Conservation (phyloP, 2,113 vertebrate genomes). For the Eonycteris spelaea region DNA sequence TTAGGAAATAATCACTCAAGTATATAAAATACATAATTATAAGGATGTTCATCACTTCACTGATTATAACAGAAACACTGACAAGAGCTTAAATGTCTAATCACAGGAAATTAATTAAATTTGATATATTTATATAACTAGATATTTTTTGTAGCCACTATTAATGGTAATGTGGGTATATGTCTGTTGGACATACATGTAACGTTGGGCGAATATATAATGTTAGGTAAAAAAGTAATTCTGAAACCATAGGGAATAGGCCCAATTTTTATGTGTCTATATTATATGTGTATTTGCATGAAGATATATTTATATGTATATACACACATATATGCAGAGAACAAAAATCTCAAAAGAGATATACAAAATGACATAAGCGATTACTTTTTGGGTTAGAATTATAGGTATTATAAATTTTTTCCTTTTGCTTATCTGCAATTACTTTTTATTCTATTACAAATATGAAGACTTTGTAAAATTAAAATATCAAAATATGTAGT, state of each 20-base stretch:
- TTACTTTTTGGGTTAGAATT: not conserved
- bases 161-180: not conserved
- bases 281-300: not conserved
- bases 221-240: not conserved
- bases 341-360: not conserved
- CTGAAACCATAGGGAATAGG: not conserved
- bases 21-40: not conserved
- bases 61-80: not conserved
- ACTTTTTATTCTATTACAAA: not conserved
- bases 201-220: not conserved
- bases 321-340: not conserved
- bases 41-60: not conserved
- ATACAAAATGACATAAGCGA: not conserved
- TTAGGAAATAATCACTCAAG: not conserved
- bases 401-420: not conserved
- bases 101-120: not conserved
- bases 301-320: not conserved
- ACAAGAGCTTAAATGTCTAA: not conserved
- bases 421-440: not conserved
- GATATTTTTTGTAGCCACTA: not conserved
- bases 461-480: not conserved
- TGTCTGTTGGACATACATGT: not conserved
- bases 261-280: not conserved
- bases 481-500: not conserved
- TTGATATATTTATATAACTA: constrained; percentile 8